A percentile compares a stretch with the other conserved stretches of the same genome.
Evolutionary conservation across 2,888 invertebrate species (phyloP).

Genomic region (Eurois occulta): DNA sequence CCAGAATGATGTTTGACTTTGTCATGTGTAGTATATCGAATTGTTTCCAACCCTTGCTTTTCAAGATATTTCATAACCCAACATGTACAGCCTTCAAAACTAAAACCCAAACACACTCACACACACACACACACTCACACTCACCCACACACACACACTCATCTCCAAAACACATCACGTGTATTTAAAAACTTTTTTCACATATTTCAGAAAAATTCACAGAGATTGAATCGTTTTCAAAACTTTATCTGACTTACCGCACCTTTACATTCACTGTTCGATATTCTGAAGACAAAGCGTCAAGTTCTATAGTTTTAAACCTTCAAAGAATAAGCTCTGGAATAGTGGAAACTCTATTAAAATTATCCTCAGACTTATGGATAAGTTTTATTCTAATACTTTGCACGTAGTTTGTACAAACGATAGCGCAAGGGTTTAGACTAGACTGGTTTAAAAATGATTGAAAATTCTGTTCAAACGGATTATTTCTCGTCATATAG

Average conservation of each 20-base stretch:
- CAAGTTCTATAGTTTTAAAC: slow-evolving; percentile 64
- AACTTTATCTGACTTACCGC: slow-evolving; percentile 54
- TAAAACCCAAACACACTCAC: no score
- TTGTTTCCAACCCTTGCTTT: background rate
- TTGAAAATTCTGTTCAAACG: background rate
- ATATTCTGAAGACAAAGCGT: slow-evolving; percentile 67
- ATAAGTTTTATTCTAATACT: slow-evolving; percentile 57
- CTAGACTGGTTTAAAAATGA: slow-evolving; percentile 1
- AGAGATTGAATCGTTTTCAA: slow-evolving; percentile 56
- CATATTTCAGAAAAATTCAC: slow-evolving; percentile 42
- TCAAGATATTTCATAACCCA: background rate
- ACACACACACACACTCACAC: no score
- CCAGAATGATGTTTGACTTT: background rate
- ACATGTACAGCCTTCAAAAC: background rate
- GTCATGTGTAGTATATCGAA: background rate
- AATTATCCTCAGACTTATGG: slow-evolving; percentile 50
- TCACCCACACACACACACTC: no score
- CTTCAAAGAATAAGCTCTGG: slow-evolving; percentile 60
- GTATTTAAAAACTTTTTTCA: slow-evolving; percentile 9
- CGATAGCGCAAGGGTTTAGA: slow-evolving; percentile 17
- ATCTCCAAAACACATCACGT: slow-evolving; percentile 23
- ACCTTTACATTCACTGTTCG: slow-evolving; percentile 57
- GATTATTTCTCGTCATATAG: background rate
- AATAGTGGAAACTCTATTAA: slow-evolving; percentile 59
- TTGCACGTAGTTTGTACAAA: slow-evolving; percentile 53